Conservation (phyloP, 2,888 invertebrate genomes). For the Watsonalla binaria region DNA sequence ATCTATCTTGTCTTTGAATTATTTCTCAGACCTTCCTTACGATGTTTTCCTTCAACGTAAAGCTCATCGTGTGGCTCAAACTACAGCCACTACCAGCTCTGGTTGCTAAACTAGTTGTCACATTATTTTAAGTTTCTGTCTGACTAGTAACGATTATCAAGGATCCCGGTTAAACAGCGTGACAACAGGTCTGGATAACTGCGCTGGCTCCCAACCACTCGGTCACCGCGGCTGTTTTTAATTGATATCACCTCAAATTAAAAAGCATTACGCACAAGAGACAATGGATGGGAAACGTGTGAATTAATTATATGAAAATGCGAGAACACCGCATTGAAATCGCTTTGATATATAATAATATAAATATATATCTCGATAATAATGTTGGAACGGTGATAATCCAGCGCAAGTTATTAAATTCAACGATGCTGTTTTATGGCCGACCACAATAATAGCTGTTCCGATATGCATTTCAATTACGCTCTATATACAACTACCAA, state of each 20-base stretch:
- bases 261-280: constrained; percentile 12
- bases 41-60: too few relatives aligned
- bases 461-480: constrained; percentile 4
- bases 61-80: too few relatives aligned
- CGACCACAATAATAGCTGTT: constrained; percentile 6
- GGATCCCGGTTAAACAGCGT: too few relatives aligned
- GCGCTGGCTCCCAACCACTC: too few relatives aligned
- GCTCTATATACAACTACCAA: neutral
- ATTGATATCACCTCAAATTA: constrained; percentile 18
- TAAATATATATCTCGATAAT: constrained; percentile 10
- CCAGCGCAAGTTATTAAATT: constrained; percentile 7
- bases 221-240: too few relatives aligned
- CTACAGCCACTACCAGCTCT: too few relatives aligned
- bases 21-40: too few relatives aligned
- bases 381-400: neutral
- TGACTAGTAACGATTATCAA: too few relatives aligned
- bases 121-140: too few relatives aligned
- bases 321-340: constrained; percentile 18
- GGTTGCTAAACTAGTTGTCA: too few relatives aligned
- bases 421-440: constrained; percentile 10
- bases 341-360: constrained; percentile 5
- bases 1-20: too few relatives aligned
- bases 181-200: too few relatives aligned
- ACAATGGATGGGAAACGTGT: constrained; percentile 9
- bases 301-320: constrained; percentile 20